Evolutionary conservation across 2,113 vertebrate genomes (phyloP).

Genomic region (Muscicapa adusta): DNA sequence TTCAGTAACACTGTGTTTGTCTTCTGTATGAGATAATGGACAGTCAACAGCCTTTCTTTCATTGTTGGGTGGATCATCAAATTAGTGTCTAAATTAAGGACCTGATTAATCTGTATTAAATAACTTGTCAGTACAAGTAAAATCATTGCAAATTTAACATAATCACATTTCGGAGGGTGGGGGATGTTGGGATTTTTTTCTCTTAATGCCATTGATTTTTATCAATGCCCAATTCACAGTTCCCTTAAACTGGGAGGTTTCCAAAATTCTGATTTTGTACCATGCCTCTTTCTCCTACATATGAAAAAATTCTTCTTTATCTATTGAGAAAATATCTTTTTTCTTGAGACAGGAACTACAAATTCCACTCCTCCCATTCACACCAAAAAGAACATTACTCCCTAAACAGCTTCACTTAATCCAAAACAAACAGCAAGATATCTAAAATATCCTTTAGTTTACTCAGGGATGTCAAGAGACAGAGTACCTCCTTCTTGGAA

Average conservation of each 20-base stretch:
- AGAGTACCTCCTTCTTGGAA: background rate
- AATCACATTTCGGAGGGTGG: background rate
- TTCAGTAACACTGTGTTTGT: background rate
- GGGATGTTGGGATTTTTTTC: background rate
- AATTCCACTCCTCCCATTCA: slow-evolving; percentile 29
- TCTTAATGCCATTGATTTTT: background rate
- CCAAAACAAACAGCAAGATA: slow-evolving; percentile 43
- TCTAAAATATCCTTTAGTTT: slow-evolving; percentile 30
- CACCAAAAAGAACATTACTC: slow-evolving; percentile 16
- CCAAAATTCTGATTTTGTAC: background rate
- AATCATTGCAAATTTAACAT: background rate
- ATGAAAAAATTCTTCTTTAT: background rate
- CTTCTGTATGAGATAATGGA: background rate
- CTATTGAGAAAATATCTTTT: slow-evolving; percentile 9
- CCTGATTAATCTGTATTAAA: background rate
- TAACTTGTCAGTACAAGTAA: background rate
- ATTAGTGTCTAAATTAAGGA: slow-evolving; percentile 4
- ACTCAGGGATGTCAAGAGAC: background rate
- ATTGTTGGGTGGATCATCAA: background rate
- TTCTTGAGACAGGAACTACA: background rate
- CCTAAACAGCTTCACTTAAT: slow-evolving; percentile 2
- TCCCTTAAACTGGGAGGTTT: background rate
- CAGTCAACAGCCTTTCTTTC: slow-evolving; percentile 4
- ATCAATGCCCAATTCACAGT: background rate
- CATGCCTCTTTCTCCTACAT: background rate